These are phyloP conservation scores for Phenacoccus solenopsis DNA, from an alignment of 1,140 invertebrate species.

Conservation along the genomic window DNA sequence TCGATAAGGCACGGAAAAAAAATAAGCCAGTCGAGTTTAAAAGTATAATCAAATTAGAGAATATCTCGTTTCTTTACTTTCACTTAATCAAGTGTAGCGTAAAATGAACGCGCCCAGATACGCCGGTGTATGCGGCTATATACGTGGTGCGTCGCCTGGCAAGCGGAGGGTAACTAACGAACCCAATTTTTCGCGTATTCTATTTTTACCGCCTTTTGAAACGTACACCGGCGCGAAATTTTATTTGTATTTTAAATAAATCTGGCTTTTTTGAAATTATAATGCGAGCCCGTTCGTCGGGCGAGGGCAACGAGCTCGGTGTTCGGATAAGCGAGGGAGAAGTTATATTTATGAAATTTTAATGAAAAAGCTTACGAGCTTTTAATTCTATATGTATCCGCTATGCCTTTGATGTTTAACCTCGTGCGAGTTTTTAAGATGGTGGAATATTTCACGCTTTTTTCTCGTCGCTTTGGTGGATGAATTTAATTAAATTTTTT, in stretches of 20 bases:
- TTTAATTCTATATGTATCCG: not conserved
- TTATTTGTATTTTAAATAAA: not conserved
- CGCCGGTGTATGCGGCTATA: not conserved
- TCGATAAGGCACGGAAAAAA: not conserved
- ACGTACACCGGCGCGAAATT: not conserved
- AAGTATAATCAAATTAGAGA: not conserved
- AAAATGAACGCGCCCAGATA: not conserved
- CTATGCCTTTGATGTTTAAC: not conserved
- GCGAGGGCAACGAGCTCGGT: too few relatives aligned
- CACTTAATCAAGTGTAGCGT: not conserved
- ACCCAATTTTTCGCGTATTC: not conserved
- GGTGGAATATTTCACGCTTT: too few relatives aligned
- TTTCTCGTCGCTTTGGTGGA: too few relatives aligned
- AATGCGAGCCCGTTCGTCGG: too few relatives aligned
- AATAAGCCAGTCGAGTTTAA: not conserved
- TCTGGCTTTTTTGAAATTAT: not conserved
- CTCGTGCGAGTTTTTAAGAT: too few relatives aligned
- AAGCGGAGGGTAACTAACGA: not conserved
- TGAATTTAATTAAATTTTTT: too few relatives aligned
- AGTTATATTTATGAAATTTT: not conserved
- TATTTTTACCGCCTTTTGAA: too few relatives aligned
- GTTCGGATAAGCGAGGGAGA: not conserved
- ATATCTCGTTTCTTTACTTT: slow-evolving; percentile 3
- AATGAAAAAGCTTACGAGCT: not conserved
- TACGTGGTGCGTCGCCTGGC: too few relatives aligned